Evolutionary conservation across 1,140 invertebrate genomes (phyloP).

Genomic region (Papilio glaucus): DNA sequence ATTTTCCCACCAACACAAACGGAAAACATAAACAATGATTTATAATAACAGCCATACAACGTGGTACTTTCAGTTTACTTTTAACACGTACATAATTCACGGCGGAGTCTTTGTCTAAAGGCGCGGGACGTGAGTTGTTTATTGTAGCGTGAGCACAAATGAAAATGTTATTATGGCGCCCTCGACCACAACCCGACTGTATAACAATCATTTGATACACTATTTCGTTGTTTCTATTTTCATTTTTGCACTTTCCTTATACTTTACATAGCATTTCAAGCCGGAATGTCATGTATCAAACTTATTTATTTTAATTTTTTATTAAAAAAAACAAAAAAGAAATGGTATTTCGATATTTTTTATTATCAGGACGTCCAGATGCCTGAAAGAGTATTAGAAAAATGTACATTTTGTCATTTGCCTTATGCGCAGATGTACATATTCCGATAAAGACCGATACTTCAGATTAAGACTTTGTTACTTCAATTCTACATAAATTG

Average conservation of each 20-base stretch:
- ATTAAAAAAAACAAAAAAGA: too few species aligned
- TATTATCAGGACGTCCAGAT: too few species aligned
- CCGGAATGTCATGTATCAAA: background rate
- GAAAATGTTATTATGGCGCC: slow-evolving; percentile 81
- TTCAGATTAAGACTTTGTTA: background rate
- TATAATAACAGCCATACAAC: slow-evolving; percentile 81
- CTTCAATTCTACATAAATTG: background rate
- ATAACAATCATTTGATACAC: slow-evolving; percentile 31
- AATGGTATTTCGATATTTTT: too few species aligned
- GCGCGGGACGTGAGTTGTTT: slow-evolving; percentile 82
- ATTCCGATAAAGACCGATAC: background rate
- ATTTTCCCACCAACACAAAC: slow-evolving; percentile 77
- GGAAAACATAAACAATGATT: slow-evolving; percentile 83
- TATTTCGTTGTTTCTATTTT: background rate
- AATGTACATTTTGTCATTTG: background rate
- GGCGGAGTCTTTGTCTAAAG: slow-evolving; percentile 80
- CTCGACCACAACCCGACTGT: slow-evolving; percentile 59
- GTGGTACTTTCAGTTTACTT: slow-evolving; percentile 82
- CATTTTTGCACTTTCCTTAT: background rate
- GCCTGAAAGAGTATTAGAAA: background rate
- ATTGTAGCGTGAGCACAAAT: slow-evolving; percentile 81
- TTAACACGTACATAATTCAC: slow-evolving; percentile 83
- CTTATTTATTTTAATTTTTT: too few species aligned
- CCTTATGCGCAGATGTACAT: background rate
- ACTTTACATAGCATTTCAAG: too few species aligned